A percentile compares a stretch with the other conserved stretches of the same genome.
phyloP scores from a whole-genome alignment of 2,888 invertebrate genomes.

The Peribatodes rhomboidaria region DNA sequence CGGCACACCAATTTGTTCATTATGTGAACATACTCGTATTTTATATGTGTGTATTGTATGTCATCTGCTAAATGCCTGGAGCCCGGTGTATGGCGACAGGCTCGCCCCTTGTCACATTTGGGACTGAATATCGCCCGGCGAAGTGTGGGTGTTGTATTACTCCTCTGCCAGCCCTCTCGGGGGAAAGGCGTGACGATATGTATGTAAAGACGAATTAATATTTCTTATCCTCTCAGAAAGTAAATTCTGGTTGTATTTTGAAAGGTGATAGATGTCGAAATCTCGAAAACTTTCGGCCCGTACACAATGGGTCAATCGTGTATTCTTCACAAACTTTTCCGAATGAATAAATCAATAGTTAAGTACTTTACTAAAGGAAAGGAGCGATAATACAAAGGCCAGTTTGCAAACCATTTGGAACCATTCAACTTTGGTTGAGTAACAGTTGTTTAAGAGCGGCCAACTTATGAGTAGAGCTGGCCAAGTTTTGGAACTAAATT shows the following conservation, averaged over 20 bases:
- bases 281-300: not conserved
- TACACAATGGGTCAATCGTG: not conserved
- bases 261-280: not conserved
- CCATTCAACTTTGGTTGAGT: not conserved
- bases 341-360: not conserved
- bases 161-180: no score
- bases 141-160: no score
- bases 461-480: not conserved
- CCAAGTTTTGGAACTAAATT: not conserved
- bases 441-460: not conserved
- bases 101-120: no score
- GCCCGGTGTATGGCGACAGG: no score
- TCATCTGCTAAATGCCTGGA: no score
- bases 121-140: no score
- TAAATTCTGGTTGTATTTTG: not conserved
- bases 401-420: slow-evolving; percentile 5
- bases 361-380: not conserved
- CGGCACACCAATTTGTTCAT: no score
- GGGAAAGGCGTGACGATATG: no score
- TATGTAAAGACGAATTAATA: no score
- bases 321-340: not conserved
- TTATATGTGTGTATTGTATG: no score
- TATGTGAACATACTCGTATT: no score
- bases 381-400: not conserved
- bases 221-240: not conserved